Evolutionary conservation across 2,888 invertebrate genomes (phyloP).

Genomic region (Xanthorhoe spadicearia): DNA sequence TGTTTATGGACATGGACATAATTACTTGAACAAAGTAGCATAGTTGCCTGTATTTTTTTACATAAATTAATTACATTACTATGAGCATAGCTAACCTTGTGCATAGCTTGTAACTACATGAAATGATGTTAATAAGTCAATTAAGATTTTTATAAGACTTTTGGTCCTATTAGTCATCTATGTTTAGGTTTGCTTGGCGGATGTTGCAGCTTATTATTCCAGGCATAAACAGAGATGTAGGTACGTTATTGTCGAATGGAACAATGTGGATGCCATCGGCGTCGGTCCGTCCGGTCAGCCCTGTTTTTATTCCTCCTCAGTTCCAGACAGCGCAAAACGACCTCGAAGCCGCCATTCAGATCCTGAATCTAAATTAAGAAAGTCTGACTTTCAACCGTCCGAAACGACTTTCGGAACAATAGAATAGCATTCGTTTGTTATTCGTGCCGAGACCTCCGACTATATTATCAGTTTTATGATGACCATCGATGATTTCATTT

Average conservation of each 20-base stretch:
- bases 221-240: constrained; percentile 17
- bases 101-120: background rate
- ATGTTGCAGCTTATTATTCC: constrained; percentile 35
- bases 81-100: background rate
- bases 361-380: constrained; percentile 43
- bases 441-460: constrained; percentile 1
- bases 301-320: constrained; percentile 41
- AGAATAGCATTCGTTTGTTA: constrained; percentile 23
- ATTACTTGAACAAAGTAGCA: background rate
- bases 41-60: background rate
- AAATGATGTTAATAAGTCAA: background rate
- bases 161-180: constrained; percentile 14
- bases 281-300: constrained; percentile 32
- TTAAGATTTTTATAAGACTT: constrained; percentile 16
- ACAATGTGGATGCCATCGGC: constrained; percentile 34
- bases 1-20: constrained; percentile 6
- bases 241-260: constrained; percentile 24
- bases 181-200: constrained; percentile 15
- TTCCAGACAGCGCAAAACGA: constrained; percentile 37
- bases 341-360: constrained; percentile 34
- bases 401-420: constrained; percentile 34
- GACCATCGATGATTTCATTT: constrained; percentile 38
- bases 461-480: constrained; percentile 19
- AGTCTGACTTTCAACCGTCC: constrained; percentile 43
- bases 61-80: background rate